Evolutionary conservation across 2,113 vertebrate genomes (phyloP).

Genomic region (Proterorhinus semilunaris): DNA sequence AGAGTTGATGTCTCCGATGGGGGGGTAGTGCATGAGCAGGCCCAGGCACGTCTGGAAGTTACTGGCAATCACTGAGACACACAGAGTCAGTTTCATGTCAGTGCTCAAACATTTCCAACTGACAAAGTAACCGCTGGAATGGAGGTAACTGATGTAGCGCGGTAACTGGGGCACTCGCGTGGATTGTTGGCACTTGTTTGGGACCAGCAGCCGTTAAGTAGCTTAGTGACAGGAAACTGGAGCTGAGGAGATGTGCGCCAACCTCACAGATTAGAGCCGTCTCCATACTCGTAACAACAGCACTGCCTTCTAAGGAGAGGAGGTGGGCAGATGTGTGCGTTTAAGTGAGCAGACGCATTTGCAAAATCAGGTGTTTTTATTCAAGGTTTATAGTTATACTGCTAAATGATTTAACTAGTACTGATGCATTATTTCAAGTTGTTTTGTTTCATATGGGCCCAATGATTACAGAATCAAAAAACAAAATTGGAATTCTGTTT

Average conservation of each 20-base stretch:
- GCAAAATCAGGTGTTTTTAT: not conserved
- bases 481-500: no score
- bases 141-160: not conserved
- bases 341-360: not conserved
- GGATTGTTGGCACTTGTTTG: slow-evolving; percentile 5
- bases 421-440: no score
- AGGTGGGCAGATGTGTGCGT: no score
- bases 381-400: no score
- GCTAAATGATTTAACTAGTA: no score
- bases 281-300: not conserved
- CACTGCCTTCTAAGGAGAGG: slow-evolving; percentile 7
- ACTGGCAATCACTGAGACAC: slow-evolving; percentile 90
- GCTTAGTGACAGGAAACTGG: not conserved
- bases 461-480: no score
- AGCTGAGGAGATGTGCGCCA: not conserved
- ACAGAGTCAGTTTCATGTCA: slow-evolving; percentile 9
- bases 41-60: slow-evolving; percentile 98
- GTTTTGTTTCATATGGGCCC: no score
- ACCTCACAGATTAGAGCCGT: slow-evolving; percentile 4
- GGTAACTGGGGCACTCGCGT: not conserved
- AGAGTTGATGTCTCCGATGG: slow-evolving; percentile 89
- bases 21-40: slow-evolving; percentile 97
- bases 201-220: not conserved
- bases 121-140: no score
- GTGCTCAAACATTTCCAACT: no score